These are phyloP conservation scores for Aphodius granarius DNA, from an alignment of 2,888 invertebrate genomes.

Conservation along the genomic window DNA sequence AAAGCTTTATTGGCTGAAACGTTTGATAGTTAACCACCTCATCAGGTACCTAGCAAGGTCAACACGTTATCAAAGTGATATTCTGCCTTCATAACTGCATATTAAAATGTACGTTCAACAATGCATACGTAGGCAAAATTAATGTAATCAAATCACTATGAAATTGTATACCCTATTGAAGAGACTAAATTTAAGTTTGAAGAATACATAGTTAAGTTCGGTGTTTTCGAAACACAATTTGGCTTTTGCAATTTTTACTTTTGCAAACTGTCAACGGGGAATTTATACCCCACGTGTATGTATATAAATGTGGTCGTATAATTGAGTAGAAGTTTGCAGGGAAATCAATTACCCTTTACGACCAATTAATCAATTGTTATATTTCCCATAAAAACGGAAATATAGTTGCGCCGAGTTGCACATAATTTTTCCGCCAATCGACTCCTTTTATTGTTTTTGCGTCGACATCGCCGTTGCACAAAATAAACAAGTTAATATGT, in stretches of 20 bases:
- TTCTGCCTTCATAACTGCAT: too few relatives aligned
- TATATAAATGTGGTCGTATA: neutral
- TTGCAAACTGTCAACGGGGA: neutral
- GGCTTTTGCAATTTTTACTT: neutral
- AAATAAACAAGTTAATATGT: constrained; percentile 6
- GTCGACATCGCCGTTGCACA: neutral
- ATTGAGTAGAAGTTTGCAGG: neutral
- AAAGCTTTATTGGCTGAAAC: neutral
- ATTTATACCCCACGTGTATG: neutral
- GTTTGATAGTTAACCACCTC: neutral
- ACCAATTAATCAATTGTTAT: constrained; percentile 9
- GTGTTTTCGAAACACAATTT: too few relatives aligned
- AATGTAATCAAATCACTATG: too few relatives aligned
- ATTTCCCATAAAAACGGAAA: constrained; percentile 8
- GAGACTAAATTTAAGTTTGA: too few relatives aligned
- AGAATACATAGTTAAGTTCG: too few relatives aligned
- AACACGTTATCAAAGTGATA: too few relatives aligned
- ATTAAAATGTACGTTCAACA: too few relatives aligned
- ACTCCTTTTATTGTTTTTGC: neutral
- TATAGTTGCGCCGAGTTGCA: neutral
- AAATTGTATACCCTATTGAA: too few relatives aligned
- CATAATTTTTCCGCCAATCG: neutral
- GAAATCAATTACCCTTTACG: constrained; percentile 1
- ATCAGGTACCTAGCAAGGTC: neutral
- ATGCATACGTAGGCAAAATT: too few relatives aligned